Base-by-base conservation (phyloP, 2,888 invertebrate genomes). In the Zaprionus bogoriensis region DNA sequence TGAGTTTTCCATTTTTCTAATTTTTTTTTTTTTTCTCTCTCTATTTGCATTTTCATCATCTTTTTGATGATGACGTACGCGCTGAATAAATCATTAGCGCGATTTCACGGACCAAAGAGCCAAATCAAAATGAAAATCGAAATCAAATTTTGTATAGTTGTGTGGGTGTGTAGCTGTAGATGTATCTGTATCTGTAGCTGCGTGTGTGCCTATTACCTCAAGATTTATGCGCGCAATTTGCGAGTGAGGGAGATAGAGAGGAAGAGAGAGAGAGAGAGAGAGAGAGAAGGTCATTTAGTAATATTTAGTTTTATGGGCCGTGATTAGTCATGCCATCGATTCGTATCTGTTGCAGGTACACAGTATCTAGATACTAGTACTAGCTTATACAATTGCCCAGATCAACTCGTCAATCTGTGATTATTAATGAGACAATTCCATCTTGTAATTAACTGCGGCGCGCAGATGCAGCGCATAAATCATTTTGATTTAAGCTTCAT, bases 401-500 rank as follows among this genome's bases (percentile, higher is more conserved):
- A 68, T 58, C 71, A 67, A 65, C 65, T 58, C 67, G 61, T 65
- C 64, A 62, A 67, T 70, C 61, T 51, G 19, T 54, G 76, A 51
- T 74, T 76, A 79, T 67, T 79, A 80, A 86, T 82, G 79, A 84
- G 85, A 82, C 78, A 76, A 61, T 55, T 75, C n/a, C 76, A 58
- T 30, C 48, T 60, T 51, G 86, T 79, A 80, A 83, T 81, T 81
- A 86, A 86, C 67, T 81, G 78, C 79, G 71, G 52, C 27, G 7
- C 5, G 9, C 27, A 30, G 42, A 12, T 55, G 70, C 44, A 58
- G 78, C 52, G 47, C 46, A 82, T 79, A 83, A 81, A 81, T 81
- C 80, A 81, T 61, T 79, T 63, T 76, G 87, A 86, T 76, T 86
- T 67, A 76, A 79, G 83, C 79, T 67, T 82, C 82, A 85, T 79